Conservation (phyloP, 2,797 vertebrate genomes). For the Parotocinclus haroldoi region DNA sequence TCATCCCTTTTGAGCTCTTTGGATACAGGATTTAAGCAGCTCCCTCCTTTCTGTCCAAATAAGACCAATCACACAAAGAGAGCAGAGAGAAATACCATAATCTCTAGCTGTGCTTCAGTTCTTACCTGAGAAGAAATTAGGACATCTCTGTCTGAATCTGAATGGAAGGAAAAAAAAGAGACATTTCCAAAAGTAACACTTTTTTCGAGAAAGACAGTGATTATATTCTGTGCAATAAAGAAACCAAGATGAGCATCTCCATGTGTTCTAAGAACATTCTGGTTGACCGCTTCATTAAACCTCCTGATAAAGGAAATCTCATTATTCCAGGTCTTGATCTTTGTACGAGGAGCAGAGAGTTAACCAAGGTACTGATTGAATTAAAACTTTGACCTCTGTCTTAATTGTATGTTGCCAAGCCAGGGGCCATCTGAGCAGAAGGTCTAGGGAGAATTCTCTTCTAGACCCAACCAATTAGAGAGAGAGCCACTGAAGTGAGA, state of each 20-base stretch:
- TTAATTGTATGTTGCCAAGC: slow-evolving; percentile 61
- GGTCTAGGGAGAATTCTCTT: slow-evolving; percentile 19
- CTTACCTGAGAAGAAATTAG: slow-evolving; percentile 1
- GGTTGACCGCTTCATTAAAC: slow-evolving; percentile 58
- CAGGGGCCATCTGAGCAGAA: slow-evolving; percentile 27
- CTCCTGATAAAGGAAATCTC: slow-evolving; percentile 67
- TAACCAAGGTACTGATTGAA: slow-evolving; percentile 52
- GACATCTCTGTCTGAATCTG: too few relatives aligned
- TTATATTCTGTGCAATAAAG: slow-evolving; percentile 4
- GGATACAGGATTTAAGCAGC: slow-evolving; percentile 42
- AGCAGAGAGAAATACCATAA: slow-evolving; percentile 19
- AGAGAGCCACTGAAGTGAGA: background rate
- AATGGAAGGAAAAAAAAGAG: too few relatives aligned
- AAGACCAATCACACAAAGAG: slow-evolving; percentile 23
- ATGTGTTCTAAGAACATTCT: slow-evolving; percentile 35
- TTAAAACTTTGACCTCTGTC: slow-evolving; percentile 65
- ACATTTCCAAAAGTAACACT: background rate
- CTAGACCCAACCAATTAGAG: slow-evolving; percentile 32
- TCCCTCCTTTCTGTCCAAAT: slow-evolving; percentile 35
- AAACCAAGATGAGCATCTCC: slow-evolving; percentile 26
- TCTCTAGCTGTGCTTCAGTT: background rate
- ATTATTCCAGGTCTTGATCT: slow-evolving; percentile 68
- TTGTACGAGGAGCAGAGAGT: slow-evolving; percentile 48
- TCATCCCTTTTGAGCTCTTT: slow-evolving; percentile 68
- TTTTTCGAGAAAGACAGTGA: slow-evolving; percentile 22